Percentiles rank a stretch among this genome's conserved stretches.
Evolutionary conservation across 2,797 vertebrate genomes (phyloP).

Genomic region (Pangasius larnaudii): DNA sequence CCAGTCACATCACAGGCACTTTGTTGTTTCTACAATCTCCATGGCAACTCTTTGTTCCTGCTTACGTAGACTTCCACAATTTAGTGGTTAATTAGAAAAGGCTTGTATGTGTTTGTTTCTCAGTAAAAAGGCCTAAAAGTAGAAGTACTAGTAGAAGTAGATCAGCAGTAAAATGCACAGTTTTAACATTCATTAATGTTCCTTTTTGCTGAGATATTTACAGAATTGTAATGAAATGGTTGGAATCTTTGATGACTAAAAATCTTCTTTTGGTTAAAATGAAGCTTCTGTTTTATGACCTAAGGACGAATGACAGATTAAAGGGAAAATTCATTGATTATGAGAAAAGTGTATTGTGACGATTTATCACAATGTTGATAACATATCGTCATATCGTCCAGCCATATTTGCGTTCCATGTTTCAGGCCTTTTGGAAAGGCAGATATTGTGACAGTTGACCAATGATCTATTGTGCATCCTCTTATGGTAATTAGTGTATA

Average conservation of each 20-base stretch:
- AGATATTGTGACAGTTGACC: neutral
- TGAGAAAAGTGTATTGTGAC: neutral
- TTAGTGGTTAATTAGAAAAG: neutral
- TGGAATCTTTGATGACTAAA: neutral
- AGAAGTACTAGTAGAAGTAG: neutral
- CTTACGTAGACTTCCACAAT: neutral
- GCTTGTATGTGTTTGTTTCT: neutral
- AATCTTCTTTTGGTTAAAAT: neutral
- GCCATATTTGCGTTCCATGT: neutral
- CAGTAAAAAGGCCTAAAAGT: neutral
- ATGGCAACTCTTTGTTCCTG: neutral
- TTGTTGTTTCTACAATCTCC: neutral
- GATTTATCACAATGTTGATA: neutral
- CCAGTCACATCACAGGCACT: neutral
- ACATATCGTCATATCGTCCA: neutral
- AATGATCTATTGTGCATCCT: neutral
- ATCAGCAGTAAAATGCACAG: neutral
- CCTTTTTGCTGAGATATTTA: neutral
- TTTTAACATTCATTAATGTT: neutral
- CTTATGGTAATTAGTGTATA: neutral
- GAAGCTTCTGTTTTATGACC: neutral
- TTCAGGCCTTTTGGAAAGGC: neutral
- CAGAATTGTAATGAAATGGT: neutral
- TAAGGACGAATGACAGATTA: neutral
- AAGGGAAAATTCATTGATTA: neutral